Percentiles rank a stretch among this genome's conserved stretches.
phyloP scores from a whole-genome alignment of 2,888 invertebrate species.

The Torymus auratus region DNA sequence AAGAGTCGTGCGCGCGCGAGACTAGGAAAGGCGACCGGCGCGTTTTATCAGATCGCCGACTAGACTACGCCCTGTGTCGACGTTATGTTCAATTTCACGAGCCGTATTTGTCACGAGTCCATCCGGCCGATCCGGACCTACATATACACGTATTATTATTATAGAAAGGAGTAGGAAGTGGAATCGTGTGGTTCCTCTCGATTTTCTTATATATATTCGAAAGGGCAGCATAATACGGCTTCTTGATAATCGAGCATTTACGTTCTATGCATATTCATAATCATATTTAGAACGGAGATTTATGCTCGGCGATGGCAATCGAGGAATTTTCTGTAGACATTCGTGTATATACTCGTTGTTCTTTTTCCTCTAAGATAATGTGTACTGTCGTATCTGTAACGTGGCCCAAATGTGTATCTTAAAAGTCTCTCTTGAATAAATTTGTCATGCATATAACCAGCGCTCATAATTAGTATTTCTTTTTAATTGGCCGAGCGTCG shows the following conservation, averaged over 20 bases:
- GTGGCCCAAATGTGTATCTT: background rate
- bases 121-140: background rate
- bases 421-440: slow-evolving; percentile 3
- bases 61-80: slow-evolving; percentile 31
- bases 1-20: background rate
- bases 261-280: no score
- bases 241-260: no score
- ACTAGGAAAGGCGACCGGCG: slow-evolving; percentile 26
- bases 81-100: slow-evolving; percentile 42
- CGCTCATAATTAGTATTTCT: background rate
- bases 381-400: no score
- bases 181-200: no score
- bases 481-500: background rate
- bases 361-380: background rate
- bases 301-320: no score
- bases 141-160: no score
- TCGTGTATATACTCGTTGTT: no score
- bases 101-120: slow-evolving; percentile 26
- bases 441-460: background rate
- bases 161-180: no score
- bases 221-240: no score
- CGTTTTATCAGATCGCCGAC: slow-evolving; percentile 47
- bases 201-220: no score
- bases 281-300: no score
- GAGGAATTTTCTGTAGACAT: no score